A percentile compares a stretch with the other conserved stretches of the same genome.
These are phyloP conservation scores for Struthidea cinerea DNA, from an alignment of 2,113 vertebrate genomes.

Conservation along the genomic window DNA sequence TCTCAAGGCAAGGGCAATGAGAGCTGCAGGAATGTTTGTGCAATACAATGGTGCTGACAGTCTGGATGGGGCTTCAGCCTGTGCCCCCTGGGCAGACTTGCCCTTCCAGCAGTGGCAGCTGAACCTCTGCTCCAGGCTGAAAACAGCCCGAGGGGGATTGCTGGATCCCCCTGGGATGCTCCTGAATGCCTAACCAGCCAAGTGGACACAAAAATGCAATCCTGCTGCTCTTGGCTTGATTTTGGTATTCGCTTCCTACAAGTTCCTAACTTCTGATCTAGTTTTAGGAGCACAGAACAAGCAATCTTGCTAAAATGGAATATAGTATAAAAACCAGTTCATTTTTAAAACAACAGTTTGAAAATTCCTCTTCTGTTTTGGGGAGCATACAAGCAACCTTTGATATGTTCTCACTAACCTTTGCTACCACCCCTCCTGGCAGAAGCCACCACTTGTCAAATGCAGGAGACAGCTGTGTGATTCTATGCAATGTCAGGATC, in stretches of 20 bases:
- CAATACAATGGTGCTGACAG: background rate
- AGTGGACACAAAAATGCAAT: background rate
- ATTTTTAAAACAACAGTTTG: background rate
- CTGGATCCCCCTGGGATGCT: background rate
- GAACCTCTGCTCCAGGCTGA: background rate
- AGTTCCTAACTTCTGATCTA: background rate
- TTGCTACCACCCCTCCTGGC: background rate
- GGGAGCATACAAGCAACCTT: background rate
- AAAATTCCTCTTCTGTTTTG: background rate
- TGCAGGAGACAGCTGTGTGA: background rate
- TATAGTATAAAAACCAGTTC: background rate
- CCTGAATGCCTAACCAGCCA: background rate
- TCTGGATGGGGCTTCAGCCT: background rate
- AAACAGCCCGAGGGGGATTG: background rate
- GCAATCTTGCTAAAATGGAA: background rate
- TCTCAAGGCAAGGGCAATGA: background rate
- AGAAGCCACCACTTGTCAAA: background rate
- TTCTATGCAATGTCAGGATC: background rate
- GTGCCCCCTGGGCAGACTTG: background rate
- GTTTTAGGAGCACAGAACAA: background rate
- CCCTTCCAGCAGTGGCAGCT: background rate
- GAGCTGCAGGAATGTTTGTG: background rate
- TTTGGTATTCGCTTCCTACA: background rate
- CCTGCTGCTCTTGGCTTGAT: background rate
- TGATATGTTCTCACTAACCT: background rate